Evolutionary conservation across 2,797 vertebrate species (phyloP).

Genomic region (Lerista edwardsae): DNA sequence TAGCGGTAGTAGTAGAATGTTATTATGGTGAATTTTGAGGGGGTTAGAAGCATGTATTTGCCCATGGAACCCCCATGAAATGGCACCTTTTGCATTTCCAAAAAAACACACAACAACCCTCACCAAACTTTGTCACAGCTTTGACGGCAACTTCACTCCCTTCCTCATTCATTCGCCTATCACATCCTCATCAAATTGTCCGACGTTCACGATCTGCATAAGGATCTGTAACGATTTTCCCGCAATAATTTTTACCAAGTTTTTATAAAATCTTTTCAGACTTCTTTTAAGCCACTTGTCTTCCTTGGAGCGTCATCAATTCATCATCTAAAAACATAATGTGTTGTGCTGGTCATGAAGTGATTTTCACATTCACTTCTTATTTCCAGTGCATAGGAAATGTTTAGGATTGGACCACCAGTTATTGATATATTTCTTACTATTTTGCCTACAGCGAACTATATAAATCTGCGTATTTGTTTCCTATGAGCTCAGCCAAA

Average conservation of each 20-base stretch:
- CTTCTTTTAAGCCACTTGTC: not conserved
- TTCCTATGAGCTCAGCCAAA: not conserved
- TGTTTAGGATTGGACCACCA: not conserved
- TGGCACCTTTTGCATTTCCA: too few relatives aligned
- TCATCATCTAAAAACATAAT: not conserved
- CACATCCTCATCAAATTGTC: too few relatives aligned
- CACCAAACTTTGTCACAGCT: too few relatives aligned
- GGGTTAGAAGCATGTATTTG: too few relatives aligned
- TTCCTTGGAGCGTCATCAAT: not conserved
- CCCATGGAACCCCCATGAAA: too few relatives aligned
- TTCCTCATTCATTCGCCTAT: too few relatives aligned
- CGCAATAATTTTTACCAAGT: not conserved
- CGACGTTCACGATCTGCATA: too few relatives aligned
- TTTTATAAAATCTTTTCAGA: not conserved
- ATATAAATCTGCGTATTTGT: not conserved
- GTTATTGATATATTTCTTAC: not conserved
- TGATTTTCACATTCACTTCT: not conserved
- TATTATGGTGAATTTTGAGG: too few relatives aligned
- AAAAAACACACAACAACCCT: too few relatives aligned
- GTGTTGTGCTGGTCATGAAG: not conserved
- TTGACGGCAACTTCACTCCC: too few relatives aligned
- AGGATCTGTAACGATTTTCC: not conserved
- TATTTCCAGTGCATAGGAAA: not conserved
- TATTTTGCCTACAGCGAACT: not conserved
- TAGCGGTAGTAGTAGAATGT: too few relatives aligned